phyloP scores from a whole-genome alignment of 2,113 vertebrate species.

The Etia nguti region DNA sequence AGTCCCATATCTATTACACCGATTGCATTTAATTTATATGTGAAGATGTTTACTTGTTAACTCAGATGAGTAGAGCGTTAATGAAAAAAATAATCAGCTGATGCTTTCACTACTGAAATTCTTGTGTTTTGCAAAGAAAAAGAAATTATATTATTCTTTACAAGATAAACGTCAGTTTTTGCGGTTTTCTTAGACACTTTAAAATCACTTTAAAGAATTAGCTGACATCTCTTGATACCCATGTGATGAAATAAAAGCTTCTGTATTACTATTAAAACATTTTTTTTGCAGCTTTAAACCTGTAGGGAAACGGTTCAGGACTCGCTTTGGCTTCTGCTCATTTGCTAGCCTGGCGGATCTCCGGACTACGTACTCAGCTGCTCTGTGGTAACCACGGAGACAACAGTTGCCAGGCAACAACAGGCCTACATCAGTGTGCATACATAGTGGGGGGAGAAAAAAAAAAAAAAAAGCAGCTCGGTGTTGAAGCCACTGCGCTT shows the following conservation, averaged over 20 bases:
- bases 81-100: neutral
- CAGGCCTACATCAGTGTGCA: constrained; percentile 62
- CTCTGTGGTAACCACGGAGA: constrained; percentile 74
- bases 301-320: constrained; percentile 14
- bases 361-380: constrained; percentile 65
- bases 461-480: constrained; percentile 6
- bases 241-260: neutral
- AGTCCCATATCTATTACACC: neutral
- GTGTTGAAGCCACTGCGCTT: constrained; percentile 38
- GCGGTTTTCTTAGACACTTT: neutral
- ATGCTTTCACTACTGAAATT: neutral
- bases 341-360: constrained; percentile 61
- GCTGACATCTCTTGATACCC: neutral
- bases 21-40: neutral
- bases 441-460: neutral
- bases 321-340: constrained; percentile 51
- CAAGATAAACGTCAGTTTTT: neutral
- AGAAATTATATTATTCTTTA: neutral
- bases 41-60: neutral
- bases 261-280: neutral
- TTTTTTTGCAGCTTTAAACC: neutral
- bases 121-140: neutral
- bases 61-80: neutral
- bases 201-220: neutral
- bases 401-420: constrained; percentile 77